Percentiles rank a stretch among this genome's conserved stretches.
Conservation (phyloP, 2,888 invertebrate species). For the Cheilosia variabilis region DNA sequence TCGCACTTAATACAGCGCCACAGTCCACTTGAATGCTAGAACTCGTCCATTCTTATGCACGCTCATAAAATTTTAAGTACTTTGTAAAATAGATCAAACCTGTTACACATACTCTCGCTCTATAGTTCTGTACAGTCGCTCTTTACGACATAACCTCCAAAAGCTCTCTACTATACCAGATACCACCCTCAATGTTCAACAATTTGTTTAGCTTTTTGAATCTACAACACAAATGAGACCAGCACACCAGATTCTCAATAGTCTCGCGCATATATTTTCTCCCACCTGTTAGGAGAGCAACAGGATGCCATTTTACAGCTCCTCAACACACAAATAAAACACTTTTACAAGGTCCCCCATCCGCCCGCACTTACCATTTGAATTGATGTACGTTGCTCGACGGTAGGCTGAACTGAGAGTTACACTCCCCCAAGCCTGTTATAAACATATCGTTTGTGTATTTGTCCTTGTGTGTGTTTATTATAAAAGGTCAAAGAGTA, state of each 20-base stretch:
- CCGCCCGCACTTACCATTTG: not conserved
- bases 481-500: conserved; percentile 70
- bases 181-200: conserved; percentile 59
- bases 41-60: conserved; percentile 32
- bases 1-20: conserved; percentile 22
- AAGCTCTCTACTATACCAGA: not conserved
- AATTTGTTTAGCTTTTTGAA: conserved; percentile 65
- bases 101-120: conserved; percentile 55
- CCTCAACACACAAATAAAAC: conserved; percentile 43
- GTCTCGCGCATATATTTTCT: conserved; percentile 60
- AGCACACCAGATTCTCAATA: conserved; percentile 24
- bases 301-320: conserved; percentile 67
- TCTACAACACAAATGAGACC: conserved; percentile 32
- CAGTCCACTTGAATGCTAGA: conserved; percentile 16
- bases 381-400: conserved; percentile 8
- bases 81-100: conserved; percentile 61
- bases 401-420: conserved; percentile 14
- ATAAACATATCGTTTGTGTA: not conserved
- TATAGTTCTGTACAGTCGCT: not conserved
- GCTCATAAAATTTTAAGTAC: conserved; percentile 44
- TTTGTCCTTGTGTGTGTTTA: not conserved
- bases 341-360: conserved; percentile 4
- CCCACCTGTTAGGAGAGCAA: conserved; percentile 74
- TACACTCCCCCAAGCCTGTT: not conserved
- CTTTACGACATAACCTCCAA: not conserved